A percentile compares a stretch with the other conserved stretches of the same genome.
Conservation (phyloP, 2,888 invertebrate species). For the Tinea pellionella region DNA sequence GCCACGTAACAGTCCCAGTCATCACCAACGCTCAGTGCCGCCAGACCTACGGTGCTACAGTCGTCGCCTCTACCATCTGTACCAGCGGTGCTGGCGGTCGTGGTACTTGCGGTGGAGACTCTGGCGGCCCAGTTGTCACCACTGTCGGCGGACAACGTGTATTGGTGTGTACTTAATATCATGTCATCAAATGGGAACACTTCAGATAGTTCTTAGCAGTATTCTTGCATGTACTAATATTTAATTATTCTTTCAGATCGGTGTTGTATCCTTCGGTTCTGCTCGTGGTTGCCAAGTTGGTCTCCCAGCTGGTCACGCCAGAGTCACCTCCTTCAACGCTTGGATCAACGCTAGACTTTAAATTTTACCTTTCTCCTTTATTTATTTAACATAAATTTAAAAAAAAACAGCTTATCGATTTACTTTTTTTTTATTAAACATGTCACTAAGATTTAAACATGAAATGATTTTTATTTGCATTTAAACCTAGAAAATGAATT, state of each 20-base stretch:
- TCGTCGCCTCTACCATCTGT: conserved; percentile 27
- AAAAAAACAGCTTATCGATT: background rate
- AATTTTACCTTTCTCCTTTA: background rate
- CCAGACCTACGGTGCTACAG: conserved; percentile 22
- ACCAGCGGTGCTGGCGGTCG: conserved; percentile 24
- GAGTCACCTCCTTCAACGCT: conserved; percentile 22
- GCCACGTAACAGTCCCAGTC: conserved; percentile 38
- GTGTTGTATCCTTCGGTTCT: conserved; percentile 32
- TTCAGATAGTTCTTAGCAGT: background rate
- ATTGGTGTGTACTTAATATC: conserved; percentile 10
- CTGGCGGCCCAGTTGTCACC: conserved; percentile 24
- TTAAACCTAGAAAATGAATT: background rate
- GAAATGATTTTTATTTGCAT: background rate
- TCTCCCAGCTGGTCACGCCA: conserved; percentile 23
- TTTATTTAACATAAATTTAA: background rate
- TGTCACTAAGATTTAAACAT: background rate
- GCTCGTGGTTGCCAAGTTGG: conserved; percentile 23
- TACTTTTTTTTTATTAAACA: background rate
- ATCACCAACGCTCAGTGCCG: conserved; percentile 28
- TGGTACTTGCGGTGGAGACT: conserved; percentile 37
- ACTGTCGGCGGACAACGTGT: conserved; percentile 19
- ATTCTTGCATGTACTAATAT: background rate
- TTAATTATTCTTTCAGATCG: conserved; percentile 26
- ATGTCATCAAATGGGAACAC: background rate
- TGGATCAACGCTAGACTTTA: conserved; percentile 14